phyloP scores from a whole-genome alignment of 1,140 invertebrate genomes.

The Lepidostoma basale region DNA sequence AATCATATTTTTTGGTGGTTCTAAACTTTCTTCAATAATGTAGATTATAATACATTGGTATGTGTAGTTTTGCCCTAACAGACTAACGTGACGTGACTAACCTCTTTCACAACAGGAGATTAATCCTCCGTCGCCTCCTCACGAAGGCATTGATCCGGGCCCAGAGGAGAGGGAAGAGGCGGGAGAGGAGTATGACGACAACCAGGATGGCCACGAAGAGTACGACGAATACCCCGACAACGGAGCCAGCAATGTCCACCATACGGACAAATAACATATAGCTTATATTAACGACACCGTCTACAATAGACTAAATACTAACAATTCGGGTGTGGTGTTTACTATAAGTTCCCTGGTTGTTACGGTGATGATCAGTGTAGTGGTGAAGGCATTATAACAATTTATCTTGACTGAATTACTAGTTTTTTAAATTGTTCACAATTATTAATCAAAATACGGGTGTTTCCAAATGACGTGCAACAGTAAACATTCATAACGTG shows the following conservation, averaged over 20 bases:
- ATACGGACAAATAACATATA: conserved; percentile 46
- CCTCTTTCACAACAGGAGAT: conserved; percentile 49
- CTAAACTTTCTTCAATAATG: neutral
- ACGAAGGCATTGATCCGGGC: conserved; percentile 50
- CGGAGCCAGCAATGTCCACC: conserved; percentile 51
- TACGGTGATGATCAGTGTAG: conserved; percentile 9
- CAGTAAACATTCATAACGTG: conserved; percentile 1
- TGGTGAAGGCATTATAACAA: conserved; percentile 28
- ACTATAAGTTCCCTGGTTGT: conserved; percentile 14
- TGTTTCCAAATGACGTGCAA: neutral
- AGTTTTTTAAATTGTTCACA: neutral
- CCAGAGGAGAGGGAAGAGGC: conserved; percentile 54
- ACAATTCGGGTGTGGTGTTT: conserved; percentile 24
- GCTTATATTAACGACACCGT: conserved; percentile 38
- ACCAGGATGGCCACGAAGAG: conserved; percentile 61
- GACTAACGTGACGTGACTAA: conserved; percentile 42
- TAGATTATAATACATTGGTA: neutral
- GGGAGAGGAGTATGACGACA: conserved; percentile 59
- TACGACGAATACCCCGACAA: conserved; percentile 66
- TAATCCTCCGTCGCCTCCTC: conserved; percentile 48
- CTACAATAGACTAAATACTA: conserved; percentile 38
- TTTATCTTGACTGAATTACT: conserved; percentile 3
- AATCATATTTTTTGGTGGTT: no score
- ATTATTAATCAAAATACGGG: conserved; percentile 5
- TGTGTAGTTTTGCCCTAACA: neutral